Conservation (phyloP, 2,113 vertebrate species). For the Entosphenus tridentatus region DNA sequence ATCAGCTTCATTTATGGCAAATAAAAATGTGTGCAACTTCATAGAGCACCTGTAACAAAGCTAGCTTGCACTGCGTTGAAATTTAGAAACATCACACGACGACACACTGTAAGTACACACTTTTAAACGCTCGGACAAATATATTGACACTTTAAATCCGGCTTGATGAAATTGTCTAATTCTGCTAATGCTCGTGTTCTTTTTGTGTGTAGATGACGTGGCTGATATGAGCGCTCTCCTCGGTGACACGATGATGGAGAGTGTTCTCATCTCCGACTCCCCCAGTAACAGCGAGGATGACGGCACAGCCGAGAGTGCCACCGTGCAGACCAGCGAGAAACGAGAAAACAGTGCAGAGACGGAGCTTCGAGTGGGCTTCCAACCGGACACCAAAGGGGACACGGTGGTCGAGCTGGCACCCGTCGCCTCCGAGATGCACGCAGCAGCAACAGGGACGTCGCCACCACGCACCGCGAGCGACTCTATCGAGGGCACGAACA, state of each 20-base stretch:
- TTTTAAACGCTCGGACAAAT: too few relatives aligned
- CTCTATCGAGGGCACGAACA: too few relatives aligned
- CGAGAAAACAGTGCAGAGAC: conserved; percentile 18
- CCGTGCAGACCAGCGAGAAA: conserved; percentile 29
- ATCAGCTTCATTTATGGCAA: too few relatives aligned
- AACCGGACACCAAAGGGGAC: conserved; percentile 7
- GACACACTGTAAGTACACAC: too few relatives aligned
- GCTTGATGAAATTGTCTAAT: too few relatives aligned
- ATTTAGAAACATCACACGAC: too few relatives aligned
- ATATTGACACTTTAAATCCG: too few relatives aligned
- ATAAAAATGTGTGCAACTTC: too few relatives aligned
- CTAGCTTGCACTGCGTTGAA: too few relatives aligned
- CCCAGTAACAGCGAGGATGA: conserved; percentile 80
- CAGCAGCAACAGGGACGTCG: conserved; percentile 19
- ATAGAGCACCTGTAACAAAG: too few relatives aligned
- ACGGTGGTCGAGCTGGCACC: conserved; percentile 11
- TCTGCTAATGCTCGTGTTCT: too few relatives aligned
- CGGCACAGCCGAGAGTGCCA: conserved; percentile 40
- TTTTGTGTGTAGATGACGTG: too few relatives aligned
- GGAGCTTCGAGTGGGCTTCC: conserved; percentile 10
- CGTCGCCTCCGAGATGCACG: conserved; percentile 18
- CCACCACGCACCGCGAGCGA: conserved; percentile 11
- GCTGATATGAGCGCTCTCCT: conserved; percentile 18
- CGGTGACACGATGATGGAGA: conserved; percentile 93
- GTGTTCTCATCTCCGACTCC: conserved; percentile 87